Evolutionary conservation across 2,888 invertebrate species (phyloP).

Genomic region (Oconnorella tubifera): DNA sequence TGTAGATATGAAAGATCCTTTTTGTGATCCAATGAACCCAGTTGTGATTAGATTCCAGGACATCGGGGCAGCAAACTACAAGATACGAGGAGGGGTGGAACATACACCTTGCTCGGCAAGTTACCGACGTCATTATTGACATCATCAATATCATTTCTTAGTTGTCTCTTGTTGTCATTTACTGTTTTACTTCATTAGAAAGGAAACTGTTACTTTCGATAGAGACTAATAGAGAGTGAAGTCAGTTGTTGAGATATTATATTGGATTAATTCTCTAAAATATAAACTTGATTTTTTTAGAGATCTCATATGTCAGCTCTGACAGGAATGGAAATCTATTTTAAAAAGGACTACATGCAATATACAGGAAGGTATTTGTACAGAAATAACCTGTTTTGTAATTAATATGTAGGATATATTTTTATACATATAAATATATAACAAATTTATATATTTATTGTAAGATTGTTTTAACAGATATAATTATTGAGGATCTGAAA

Average conservation of each 20-base stretch:
- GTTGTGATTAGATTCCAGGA: constrained; percentile 73
- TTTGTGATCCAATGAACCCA: constrained; percentile 61
- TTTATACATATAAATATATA: too few relatives aligned
- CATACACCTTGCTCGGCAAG: constrained; percentile 82
- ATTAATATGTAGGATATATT: too few relatives aligned
- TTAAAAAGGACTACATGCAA: constrained; percentile 92
- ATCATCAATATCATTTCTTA: background rate
- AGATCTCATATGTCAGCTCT: constrained; percentile 75
- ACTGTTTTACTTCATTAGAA: background rate
- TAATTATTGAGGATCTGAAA: too few relatives aligned
- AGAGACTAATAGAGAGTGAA: too few relatives aligned
- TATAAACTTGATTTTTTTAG: too few relatives aligned
- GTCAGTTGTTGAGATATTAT: too few relatives aligned
- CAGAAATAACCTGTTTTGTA: too few relatives aligned
- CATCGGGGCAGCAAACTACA: constrained; percentile 81
- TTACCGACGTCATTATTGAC: constrained; percentile 14
- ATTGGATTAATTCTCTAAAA: too few relatives aligned
- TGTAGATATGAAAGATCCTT: constrained; percentile 42
- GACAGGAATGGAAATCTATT: constrained; percentile 79
- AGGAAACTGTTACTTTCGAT: too few relatives aligned
- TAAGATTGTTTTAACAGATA: background rate
- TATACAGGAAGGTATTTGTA: constrained; percentile 78
- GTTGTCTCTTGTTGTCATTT: background rate
- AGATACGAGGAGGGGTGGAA: constrained; percentile 77
- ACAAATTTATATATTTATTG: too few relatives aligned